Base-by-base conservation (phyloP, 2,797 vertebrate species). In the Enoplosus armatus region DNA sequence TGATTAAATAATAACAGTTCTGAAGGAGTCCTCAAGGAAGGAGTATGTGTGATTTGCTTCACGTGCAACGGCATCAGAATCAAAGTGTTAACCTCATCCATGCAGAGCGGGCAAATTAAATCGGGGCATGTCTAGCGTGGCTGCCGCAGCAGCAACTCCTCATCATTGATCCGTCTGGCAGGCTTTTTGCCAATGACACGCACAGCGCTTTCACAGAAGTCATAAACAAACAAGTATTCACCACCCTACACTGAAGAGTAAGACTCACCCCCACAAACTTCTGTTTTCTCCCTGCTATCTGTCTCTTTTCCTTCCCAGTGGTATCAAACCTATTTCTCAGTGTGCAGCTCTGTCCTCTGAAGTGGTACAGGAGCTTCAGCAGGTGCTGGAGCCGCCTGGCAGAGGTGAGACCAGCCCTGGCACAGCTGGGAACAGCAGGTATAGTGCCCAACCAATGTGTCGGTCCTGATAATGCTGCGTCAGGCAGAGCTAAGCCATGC, bases 121-220 rank as follows among this genome's bases (percentile, higher is more conserved):
- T 83, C 55, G 48, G 60, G 47, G 72, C 72, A 82, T 76, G 84
- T 83, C 72, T 87, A 82, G 80, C 59, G 8, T 41, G 77, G 82
- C 85, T 84, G 84, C 79, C 48, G 80, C 85, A 64, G 81, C 85
- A 85, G 65, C 81, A 85, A 51, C 80, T 87, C 27, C 74, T 90
- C 87, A 69, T 88, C 87, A 91, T 87, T 43, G 85, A 92, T 90
- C 88, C 20, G 79, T 85, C 78, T 79, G 79, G 68, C 62, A 72
- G 85, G 83, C 77, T 81, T 81, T 85, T 85, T 87, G 89, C 88
- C 86, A 92, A 80, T 90, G 88, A 92, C 83, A 90, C 47, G 58
- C 89, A 83, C 75, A 39, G 67, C 5, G 79, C 86, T 85, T 87
- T 84, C 83, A 79, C 77, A 86, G 35, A 83, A 84, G 78, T 86